These are phyloP conservation scores for Xenentodon cancila DNA, from an alignment of 2,797 vertebrate species.

Conservation along the genomic window DNA sequence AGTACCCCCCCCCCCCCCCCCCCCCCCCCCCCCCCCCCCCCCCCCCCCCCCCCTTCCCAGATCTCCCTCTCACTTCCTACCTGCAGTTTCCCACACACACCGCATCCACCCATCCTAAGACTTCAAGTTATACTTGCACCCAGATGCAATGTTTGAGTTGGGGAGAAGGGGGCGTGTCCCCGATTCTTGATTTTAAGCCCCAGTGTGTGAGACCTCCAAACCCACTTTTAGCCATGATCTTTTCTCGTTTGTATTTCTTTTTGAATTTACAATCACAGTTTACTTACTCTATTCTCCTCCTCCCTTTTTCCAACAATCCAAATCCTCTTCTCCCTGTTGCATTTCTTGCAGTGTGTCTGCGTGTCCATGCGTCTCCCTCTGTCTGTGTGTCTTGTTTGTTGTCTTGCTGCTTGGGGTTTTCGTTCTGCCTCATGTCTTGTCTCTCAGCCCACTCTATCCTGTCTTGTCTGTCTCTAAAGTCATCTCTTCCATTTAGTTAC, in stretches of 20 bases:
- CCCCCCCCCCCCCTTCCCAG: background rate
- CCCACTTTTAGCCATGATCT: slow-evolving; percentile 74
- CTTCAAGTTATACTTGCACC: slow-evolving; percentile 43
- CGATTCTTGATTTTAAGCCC: slow-evolving; percentile 83
- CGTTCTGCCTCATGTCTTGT: slow-evolving; percentile 62
- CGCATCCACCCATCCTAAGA: slow-evolving; percentile 39
- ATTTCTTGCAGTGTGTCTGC: slow-evolving; percentile 84
- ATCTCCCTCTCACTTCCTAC: slow-evolving; percentile 20
- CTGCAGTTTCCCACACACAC: slow-evolving; percentile 16
- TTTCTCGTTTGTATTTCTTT: slow-evolving; percentile 48
- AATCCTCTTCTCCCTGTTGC: slow-evolving; percentile 50
- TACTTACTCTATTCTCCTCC: slow-evolving; percentile 73
- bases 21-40: background rate
- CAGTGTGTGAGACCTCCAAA: slow-evolving; percentile 83
- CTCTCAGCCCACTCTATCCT: slow-evolving; percentile 70
- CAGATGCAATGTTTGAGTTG: slow-evolving; percentile 50
- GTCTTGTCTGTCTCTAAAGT: slow-evolving; percentile 69
- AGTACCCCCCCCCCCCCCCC: background rate
- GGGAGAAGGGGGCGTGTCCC: slow-evolving; percentile 54
- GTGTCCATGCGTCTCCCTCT: slow-evolving; percentile 85
- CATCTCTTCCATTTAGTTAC: slow-evolving; percentile 69
- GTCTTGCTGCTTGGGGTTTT: slow-evolving; percentile 74
- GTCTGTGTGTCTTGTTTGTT: slow-evolving; percentile 72
- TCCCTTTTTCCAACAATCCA: slow-evolving; percentile 61
- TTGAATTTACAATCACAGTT: slow-evolving; percentile 68